These are phyloP conservation scores for Plusia festucae DNA, from an alignment of 2,888 invertebrate species.

Conservation along the genomic window DNA sequence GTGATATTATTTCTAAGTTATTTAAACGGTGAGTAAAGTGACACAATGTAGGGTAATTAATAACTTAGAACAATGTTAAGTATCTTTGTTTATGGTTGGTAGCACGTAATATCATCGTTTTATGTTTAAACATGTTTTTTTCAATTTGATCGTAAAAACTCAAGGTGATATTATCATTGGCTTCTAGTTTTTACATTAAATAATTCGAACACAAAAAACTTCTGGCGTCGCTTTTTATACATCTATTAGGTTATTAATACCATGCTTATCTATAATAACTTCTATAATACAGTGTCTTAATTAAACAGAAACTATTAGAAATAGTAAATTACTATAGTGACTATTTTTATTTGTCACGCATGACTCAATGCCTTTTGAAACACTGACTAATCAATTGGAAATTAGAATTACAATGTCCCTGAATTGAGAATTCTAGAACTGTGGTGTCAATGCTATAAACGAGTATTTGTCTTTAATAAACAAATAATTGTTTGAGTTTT, in stretches of 20 bases:
- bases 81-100: constrained; percentile 15
- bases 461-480: background rate
- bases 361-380: background rate
- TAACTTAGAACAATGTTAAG: constrained; percentile 6
- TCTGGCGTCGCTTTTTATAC: no score
- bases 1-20: constrained; percentile 62
- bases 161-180: constrained; percentile 30
- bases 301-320: background rate
- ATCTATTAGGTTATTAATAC: no score
- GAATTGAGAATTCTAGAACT: background rate
- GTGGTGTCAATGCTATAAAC: background rate
- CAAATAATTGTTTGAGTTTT: background rate
- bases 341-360: background rate
- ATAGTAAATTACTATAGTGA: background rate
- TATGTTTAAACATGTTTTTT: constrained; percentile 27
- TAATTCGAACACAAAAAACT: background rate
- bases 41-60: constrained; percentile 14
- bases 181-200: constrained; percentile 12
- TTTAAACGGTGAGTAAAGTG: constrained; percentile 53
- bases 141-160: constrained; percentile 26
- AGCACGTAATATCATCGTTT: constrained; percentile 21
- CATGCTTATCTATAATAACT: constrained; percentile 1
- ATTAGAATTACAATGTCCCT: background rate
- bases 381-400: constrained; percentile 1
- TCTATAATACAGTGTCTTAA: background rate